phyloP scores from a whole-genome alignment of 2,797 vertebrate genomes.

The Pygocentrus nattereri region DNA sequence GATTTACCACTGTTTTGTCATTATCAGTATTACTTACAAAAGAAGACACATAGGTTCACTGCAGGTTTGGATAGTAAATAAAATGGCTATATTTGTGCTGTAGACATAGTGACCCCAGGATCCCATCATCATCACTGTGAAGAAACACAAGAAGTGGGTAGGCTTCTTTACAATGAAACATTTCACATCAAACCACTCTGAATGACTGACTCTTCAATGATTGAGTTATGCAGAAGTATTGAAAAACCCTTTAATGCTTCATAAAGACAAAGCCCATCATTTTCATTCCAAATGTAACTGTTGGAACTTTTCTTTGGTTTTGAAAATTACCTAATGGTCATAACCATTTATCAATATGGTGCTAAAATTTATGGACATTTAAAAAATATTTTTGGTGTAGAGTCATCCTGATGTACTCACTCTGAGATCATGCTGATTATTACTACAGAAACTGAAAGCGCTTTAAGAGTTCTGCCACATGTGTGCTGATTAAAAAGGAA shows the following conservation, averaged over 20 bases:
- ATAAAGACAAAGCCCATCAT: neutral
- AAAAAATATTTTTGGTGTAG: conserved; percentile 5
- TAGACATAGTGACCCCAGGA: too few species aligned
- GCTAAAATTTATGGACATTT: neutral
- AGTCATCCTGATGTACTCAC: neutral
- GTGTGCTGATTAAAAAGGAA: conserved; percentile 56
- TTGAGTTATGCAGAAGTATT: too few species aligned
- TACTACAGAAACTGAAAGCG: neutral
- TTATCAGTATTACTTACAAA: too few species aligned
- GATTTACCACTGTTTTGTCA: too few species aligned
- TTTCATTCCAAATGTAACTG: neutral
- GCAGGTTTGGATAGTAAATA: too few species aligned
- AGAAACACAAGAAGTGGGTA: too few species aligned
- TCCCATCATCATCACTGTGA: too few species aligned
- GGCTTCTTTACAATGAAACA: too few species aligned
- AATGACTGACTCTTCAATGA: too few species aligned
- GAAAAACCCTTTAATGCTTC: neutral
- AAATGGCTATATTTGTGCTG: too few species aligned
- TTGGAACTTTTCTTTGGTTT: neutral
- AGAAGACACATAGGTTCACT: too few species aligned
- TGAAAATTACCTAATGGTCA: neutral
- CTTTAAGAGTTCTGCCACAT: conserved; percentile 29
- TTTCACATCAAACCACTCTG: too few species aligned
- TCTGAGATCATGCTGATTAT: conserved; percentile 25
- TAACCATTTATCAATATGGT: neutral